Evolutionary conservation across 2,888 invertebrate genomes (phyloP), one percentile per base, ranked within the genome.

Genomic region (Sisyra terminalis): DNA sequence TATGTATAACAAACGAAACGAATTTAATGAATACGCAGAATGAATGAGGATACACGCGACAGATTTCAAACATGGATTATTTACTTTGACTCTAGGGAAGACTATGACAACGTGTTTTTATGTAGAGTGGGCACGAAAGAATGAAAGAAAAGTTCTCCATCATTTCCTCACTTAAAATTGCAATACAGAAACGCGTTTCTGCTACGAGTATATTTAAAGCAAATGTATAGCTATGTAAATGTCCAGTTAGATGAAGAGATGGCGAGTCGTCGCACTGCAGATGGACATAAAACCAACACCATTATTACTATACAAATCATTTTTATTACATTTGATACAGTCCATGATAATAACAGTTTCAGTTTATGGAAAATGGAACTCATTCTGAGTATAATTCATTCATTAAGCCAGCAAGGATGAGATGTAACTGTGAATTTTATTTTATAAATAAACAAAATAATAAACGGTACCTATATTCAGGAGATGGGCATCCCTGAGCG

Each of bases 401-500:
- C 15, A 18, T 11, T 24, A 24, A 24, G 24, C 24, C 24, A 24
- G 7, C 24, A 7, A 24, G 24, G 24, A 24, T 24, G 24, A 35
- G 16, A 4, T 11, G n/a, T 14, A 34, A 4, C 8, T 34, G 4
- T 3, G 10, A n/a, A 11, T 41, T 17, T 42, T 16, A 7, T 42
- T 13, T 41, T 43, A n/a, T 30, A 30, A 10, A 17, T 29, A 2
- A 43, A 41, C 10, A 6, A 10, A 43, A 31, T n/a, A 38, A 38
- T 37, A n/a, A 3, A 15, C 13, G 30, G 5, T 67, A 82, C 83
- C 79, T 73, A 65, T 81, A 75, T 63, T 76, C 78, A n/a, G 83
- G 81, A 34, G 78, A 69, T 44, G 84, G 84, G 61, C 80, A 81
- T 44, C 79, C 82, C 57, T 78, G 79, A n/a, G 83, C 79, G 36